A percentile compares a stretch with the other conserved stretches of the same genome.
phyloP scores from a whole-genome alignment of 2,113 vertebrate genomes.

The Copsychus sechellarum region DNA sequence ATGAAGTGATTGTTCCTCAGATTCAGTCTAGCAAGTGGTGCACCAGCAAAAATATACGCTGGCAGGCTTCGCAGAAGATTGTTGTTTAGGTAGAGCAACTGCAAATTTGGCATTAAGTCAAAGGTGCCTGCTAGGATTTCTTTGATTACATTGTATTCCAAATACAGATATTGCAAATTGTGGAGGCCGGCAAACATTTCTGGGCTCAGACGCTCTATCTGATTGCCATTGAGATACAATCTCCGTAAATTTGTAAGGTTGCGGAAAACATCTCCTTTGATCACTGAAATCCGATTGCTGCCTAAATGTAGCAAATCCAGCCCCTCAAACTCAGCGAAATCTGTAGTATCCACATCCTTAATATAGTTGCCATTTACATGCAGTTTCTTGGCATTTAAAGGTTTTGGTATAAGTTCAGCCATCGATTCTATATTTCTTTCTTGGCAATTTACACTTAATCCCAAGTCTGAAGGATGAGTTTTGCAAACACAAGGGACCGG shows the following conservation, averaged over 20 bases:
- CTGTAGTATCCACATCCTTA: conserved; percentile 83
- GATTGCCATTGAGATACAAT: conserved; percentile 95
- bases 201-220: conserved; percentile 90
- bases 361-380: conserved; percentile 95
- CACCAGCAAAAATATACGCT: conserved; percentile 91
- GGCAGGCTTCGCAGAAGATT: conserved; percentile 93
- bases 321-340: conserved; percentile 92
- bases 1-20: conserved; percentile 99
- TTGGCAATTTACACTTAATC: conserved; percentile 95
- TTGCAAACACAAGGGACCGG: conserved; percentile 92
- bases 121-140: conserved; percentile 95
- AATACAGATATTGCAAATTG: conserved; percentile 94
- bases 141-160: conserved; percentile 98
- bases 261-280: conserved; percentile 89
- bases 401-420: conserved; percentile 87
- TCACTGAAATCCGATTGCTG: conserved; percentile 88
- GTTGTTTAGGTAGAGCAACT: conserved; percentile 95
- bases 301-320: conserved; percentile 95
- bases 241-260: conserved; percentile 95
- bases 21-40: conserved; percentile 91
- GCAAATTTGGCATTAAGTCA: conserved; percentile 93
- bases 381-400: conserved; percentile 93
- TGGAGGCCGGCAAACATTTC: conserved; percentile 95
- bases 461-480: conserved; percentile 93
- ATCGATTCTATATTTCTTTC: conserved; percentile 90